Evolutionary conservation across 2,797 vertebrate genomes (phyloP).

Genomic region (Heteromormyrus szaboi): DNA sequence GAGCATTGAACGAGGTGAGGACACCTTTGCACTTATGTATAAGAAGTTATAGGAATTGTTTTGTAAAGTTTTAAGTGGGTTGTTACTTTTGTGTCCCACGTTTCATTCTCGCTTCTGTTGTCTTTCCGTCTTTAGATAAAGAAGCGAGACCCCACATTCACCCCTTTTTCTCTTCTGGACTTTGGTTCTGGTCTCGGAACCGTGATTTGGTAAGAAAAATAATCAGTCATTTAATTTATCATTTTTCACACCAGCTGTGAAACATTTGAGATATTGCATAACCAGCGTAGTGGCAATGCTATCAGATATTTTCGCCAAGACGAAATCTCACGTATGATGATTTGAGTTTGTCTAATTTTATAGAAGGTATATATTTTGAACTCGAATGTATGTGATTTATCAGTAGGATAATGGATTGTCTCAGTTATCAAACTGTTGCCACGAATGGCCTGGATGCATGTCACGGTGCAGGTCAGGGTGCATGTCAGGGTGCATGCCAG

Average conservation of each 20-base stretch:
- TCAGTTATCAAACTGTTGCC: not conserved
- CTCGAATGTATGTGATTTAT: not conserved
- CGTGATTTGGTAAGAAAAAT: constrained; percentile 65
- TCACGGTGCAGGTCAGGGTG: not conserved
- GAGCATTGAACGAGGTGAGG: constrained; percentile 75
- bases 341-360: not conserved
- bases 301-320: not conserved
- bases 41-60: not conserved
- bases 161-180: constrained; percentile 74
- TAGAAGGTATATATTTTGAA: not conserved
- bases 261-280: not conserved
- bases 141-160: constrained; percentile 64
- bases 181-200: constrained; percentile 81
- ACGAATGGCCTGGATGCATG: not conserved
- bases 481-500: not conserved
- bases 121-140: constrained; percentile 59
- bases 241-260: not conserved
- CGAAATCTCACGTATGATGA: not conserved
- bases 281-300: not conserved
- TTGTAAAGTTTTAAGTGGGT: not conserved
- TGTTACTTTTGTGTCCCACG: not conserved
- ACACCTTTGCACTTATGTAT: not conserved
- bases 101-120: not conserved
- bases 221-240: not conserved
- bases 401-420: not conserved